Evolutionary conservation across 2,113 vertebrate species (phyloP).

Genomic region (Pleuronectes platessa): DNA sequence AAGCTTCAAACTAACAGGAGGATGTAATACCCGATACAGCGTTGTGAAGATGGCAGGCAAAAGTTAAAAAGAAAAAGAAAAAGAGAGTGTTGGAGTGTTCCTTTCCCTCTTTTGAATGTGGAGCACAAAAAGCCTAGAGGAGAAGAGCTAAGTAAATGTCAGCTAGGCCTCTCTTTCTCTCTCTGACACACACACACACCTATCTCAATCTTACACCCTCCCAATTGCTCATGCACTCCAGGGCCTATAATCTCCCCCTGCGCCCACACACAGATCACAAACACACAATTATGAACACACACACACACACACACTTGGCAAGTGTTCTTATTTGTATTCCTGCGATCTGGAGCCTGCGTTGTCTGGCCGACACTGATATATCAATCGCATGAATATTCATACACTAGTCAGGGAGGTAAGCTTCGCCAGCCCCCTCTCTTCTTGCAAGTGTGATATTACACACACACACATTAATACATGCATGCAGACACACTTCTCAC

Average conservation of each 20-base stretch:
- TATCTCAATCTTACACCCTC: conserved; percentile 56
- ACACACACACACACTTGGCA: conserved; percentile 46
- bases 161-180: conserved; percentile 53
- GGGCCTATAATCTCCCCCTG: conserved; percentile 64
- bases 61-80: conserved; percentile 25
- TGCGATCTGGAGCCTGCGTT: conserved; percentile 65
- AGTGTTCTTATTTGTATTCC: conserved; percentile 78
- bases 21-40: conserved; percentile 19
- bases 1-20: conserved; percentile 22
- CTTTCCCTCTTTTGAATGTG: conserved; percentile 64
- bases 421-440: conserved; percentile 45
- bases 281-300: conserved; percentile 27
- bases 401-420: conserved; percentile 56
- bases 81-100: conserved; percentile 23
- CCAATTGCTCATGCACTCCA: conserved; percentile 49
- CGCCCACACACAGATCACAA: conserved; percentile 50
- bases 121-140: conserved; percentile 75
- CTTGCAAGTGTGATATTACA: conserved; percentile 14
- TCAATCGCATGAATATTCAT: conserved; percentile 78
- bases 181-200: conserved; percentile 33
- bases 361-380: conserved; percentile 68
- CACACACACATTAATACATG: background rate
- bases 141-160: conserved; percentile 75
- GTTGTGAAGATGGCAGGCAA: conserved; percentile 28
- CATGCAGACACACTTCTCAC: background rate